phyloP scores from a whole-genome alignment of 2,113 vertebrate genomes.

The Pollimyrus isidori region DNA sequence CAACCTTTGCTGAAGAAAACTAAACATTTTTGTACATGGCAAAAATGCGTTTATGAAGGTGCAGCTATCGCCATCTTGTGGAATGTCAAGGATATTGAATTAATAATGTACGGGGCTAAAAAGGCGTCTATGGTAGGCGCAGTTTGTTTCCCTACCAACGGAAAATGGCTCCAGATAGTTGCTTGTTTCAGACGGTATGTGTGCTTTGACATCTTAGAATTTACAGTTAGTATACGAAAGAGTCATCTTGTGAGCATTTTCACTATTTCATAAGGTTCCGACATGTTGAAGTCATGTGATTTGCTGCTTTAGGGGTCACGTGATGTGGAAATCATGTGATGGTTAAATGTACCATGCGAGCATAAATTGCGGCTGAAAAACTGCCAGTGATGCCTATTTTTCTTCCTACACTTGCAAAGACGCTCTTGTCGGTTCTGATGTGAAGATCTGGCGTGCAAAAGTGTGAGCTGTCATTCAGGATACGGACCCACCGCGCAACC shows the following conservation, averaged over 20 bases:
- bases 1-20: background rate
- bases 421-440: background rate
- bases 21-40: background rate
- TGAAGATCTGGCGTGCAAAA: background rate
- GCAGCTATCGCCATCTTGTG: background rate
- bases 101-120: background rate
- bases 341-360: background rate
- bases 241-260: background rate
- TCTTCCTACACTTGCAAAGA: background rate
- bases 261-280: background rate
- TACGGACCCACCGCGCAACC: background rate
- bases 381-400: background rate
- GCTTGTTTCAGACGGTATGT: background rate
- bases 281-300: background rate
- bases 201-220: background rate
- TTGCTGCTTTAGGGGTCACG: background rate
- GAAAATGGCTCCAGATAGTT: background rate
- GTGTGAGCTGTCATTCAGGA: background rate
- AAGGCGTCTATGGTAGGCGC: background rate
- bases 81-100: background rate
- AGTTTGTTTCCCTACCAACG: background rate
- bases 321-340: background rate
- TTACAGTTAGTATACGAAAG: background rate
- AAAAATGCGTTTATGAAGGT: background rate
- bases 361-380: background rate